Base-by-base conservation (phyloP, 2,113 vertebrate genomes). In the Castor canadensis region DNA sequence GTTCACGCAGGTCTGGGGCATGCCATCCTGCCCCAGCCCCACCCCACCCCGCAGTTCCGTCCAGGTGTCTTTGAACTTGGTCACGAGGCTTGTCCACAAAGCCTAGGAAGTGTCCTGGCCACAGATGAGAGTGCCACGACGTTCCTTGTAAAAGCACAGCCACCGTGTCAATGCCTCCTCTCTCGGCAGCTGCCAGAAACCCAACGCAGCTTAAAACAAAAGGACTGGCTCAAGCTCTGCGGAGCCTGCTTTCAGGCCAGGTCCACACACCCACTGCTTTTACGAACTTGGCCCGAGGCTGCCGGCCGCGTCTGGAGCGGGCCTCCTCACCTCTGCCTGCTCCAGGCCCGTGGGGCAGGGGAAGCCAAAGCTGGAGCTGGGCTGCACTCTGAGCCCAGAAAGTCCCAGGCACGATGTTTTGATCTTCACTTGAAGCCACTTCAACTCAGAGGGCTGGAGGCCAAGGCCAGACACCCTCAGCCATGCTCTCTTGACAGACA, bases 91-190 rank as follows among this genome's bases (percentile, higher is more conserved):
- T 11, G 8, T 40, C 80, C 76, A 38, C 89, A 87, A 96, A 97
- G 72, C 84, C 52, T 81, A 75, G 81, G 84, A 81, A 49, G 40
- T 9, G 1, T 62, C 89, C 75, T 83, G 71, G 92, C 91, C 64
- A 1, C 77, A 91, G 79, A 75, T 87, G 38, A 58, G 86, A 45
- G 47, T 84, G 83, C 83, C 89, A 72, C 4, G 11, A 56, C 76
- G 60, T 93, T 95, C 92, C 89, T 87, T 87, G n/a, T 82, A 82
- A 97, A 96, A 96, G 60, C 72, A 81, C 76, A 52, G 81, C 76
- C 93, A 69, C 60, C 62, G 90, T 96, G 94, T 87, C 71, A 10
- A 15, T 1, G 66, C 80, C 40, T 66, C 83, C 67, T 89, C 89
- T 17, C 3, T 35, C 13, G 35, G 22, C 5, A 1, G 62, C 16